These are phyloP conservation scores for Muschampia plurimacula DNA, from an alignment of 2,888 invertebrate species.

Conservation along the genomic window DNA sequence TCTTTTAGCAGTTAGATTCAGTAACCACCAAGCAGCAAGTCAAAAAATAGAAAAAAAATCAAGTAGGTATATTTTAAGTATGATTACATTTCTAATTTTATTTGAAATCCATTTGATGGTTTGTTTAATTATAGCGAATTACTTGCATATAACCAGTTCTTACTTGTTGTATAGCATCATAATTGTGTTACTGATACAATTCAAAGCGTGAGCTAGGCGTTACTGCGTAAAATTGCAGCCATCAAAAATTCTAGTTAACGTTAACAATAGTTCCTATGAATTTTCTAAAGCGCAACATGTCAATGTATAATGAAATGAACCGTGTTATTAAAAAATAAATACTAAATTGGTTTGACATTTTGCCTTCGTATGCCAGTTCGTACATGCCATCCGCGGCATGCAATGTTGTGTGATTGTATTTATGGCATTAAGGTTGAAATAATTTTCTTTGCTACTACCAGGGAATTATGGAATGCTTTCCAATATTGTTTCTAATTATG, in stretches of 20 bases:
- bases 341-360: slow-evolving; percentile 34
- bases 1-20: no score
- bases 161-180: background rate
- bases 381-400: slow-evolving; percentile 22
- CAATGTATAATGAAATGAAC: slow-evolving; percentile 21
- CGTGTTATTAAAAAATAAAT: slow-evolving; percentile 30
- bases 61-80: no score
- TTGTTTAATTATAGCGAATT: no score
- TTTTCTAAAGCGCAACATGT: slow-evolving; percentile 24
- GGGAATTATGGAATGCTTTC: slow-evolving; percentile 29
- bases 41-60: no score
- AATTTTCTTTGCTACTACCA: slow-evolving; percentile 26
- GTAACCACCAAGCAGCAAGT: no score
- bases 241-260: slow-evolving; percentile 33
- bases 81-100: no score
- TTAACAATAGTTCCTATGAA: slow-evolving; percentile 34
- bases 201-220: slow-evolving; percentile 26
- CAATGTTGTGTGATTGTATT: slow-evolving; percentile 37
- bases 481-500: slow-evolving; percentile 34
- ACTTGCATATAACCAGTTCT: background rate
- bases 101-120: no score
- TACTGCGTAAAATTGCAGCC: slow-evolving; percentile 31
- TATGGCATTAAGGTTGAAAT: slow-evolving; percentile 32
- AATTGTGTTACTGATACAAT: slow-evolving; percentile 17
- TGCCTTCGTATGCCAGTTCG: slow-evolving; percentile 13